A percentile compares a stretch with the other conserved stretches of the same genome.
phyloP scores from a whole-genome alignment of 2,113 vertebrate genomes.

The Salminus brasiliensis region DNA sequence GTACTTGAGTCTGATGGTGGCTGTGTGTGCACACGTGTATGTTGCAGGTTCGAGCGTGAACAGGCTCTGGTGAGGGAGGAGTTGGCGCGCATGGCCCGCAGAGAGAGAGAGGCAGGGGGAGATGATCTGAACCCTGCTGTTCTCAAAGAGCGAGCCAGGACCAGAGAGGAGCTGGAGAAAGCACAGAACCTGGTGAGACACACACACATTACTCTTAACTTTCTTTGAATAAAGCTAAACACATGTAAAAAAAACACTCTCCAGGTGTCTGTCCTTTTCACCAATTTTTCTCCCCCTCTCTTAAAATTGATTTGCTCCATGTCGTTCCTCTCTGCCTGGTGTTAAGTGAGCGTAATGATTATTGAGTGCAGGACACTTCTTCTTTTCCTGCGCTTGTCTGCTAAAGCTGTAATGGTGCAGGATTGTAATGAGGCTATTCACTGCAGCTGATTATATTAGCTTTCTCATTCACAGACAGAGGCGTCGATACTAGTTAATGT shows the following conservation, averaged over 20 bases:
- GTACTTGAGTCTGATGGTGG: neutral
- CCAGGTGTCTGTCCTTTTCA: neutral
- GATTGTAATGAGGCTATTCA: constrained; percentile 48
- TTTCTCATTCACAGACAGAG: constrained; percentile 23
- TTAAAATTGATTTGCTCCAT: constrained; percentile 33
- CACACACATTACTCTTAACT: constrained; percentile 26
- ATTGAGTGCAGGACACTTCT: constrained; percentile 44
- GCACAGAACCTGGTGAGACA: constrained; percentile 79
- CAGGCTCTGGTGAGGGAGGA: constrained; percentile 85
- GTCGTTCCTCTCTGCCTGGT: constrained; percentile 32
- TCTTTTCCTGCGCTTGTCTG: constrained; percentile 23
- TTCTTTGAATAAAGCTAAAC: constrained; percentile 22
- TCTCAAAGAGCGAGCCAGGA: constrained; percentile 63
- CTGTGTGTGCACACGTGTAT: too few species aligned
- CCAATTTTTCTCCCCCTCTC: constrained; percentile 14
- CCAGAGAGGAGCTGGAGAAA: constrained; percentile 73
- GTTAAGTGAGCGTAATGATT: constrained; percentile 52
- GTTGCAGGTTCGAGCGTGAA: constrained; percentile 81
- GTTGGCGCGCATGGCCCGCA: constrained; percentile 74
- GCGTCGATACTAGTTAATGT: constrained; percentile 45
- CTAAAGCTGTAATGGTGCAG: constrained; percentile 50
- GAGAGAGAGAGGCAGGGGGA: constrained; percentile 75
- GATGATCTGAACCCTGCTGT: constrained; percentile 64
- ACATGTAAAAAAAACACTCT: neutral
- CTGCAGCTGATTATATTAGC: constrained; percentile 42